Evolutionary conservation across 2,888 invertebrate genomes (phyloP).

Genomic region (Apodemia zela): DNA sequence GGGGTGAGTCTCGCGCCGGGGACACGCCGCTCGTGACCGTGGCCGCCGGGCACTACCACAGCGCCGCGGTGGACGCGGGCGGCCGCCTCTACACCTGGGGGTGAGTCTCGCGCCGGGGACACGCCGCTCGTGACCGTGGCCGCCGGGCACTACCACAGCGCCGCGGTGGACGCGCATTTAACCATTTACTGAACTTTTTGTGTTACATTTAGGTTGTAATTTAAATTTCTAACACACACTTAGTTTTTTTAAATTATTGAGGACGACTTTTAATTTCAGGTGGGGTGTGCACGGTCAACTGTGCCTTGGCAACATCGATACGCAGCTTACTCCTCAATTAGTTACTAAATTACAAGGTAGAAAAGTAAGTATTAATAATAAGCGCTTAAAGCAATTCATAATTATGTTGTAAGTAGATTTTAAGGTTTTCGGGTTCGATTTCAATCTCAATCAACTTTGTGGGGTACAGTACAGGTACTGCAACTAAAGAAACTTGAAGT

Average conservation of each 20-base stretch:
- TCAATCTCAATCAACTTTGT: too few relatives aligned
- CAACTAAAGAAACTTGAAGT: too few relatives aligned
- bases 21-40: slow-evolving; percentile 62
- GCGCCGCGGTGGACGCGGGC: slow-evolving; percentile 87
- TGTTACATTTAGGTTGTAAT: too few relatives aligned
- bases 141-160: slow-evolving; percentile 95
- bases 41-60: slow-evolving; percentile 94
- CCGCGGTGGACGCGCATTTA: slow-evolving; percentile 89
- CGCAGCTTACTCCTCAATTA: slow-evolving; percentile 70
- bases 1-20: slow-evolving; percentile 79
- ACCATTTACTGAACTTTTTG: too few relatives aligned
- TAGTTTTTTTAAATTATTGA: too few relatives aligned
- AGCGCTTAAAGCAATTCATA: too few relatives aligned
- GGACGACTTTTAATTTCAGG: slow-evolving; percentile 34
- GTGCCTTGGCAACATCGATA: slow-evolving; percentile 90
- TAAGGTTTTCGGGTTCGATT: too few relatives aligned
- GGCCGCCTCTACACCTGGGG: slow-evolving; percentile 85
- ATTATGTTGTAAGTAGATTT: too few relatives aligned
- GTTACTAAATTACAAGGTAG: slow-evolving; percentile 67
- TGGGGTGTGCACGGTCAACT: slow-evolving; percentile 98
- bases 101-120: slow-evolving; percentile 43
- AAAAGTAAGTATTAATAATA: slow-evolving; percentile 46
- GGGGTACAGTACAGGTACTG: too few relatives aligned
- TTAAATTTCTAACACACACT: too few relatives aligned
- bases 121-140: slow-evolving; percentile 85